Base-by-base conservation (phyloP, 2,888 invertebrate species). In the Sphinx pinastri region DNA sequence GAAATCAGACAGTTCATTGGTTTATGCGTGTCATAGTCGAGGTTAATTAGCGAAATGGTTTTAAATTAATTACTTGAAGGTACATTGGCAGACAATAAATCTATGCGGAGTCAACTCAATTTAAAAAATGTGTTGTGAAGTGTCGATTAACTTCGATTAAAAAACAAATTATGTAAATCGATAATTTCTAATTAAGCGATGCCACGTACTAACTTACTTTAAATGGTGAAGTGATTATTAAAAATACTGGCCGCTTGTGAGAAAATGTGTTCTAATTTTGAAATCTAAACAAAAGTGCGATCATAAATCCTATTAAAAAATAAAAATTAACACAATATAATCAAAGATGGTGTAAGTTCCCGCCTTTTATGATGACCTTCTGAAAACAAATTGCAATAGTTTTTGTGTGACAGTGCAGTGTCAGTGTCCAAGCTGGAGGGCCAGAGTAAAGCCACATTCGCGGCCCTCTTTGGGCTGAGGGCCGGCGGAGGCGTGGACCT, bases 401-500 rank as follows among this genome's bases (percentile, higher is more conserved):
- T 63, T 69, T 70, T 67, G 31, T 59, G 58, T 31, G 19, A 10
- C 19, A 60, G 54, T 74, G 73, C 72, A 77, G 77, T 82, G 81
- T 76, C 71, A 84, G 87, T 87, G 86, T 67, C 79, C 88, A 96
- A 95, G 93, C 95, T 96, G 96, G 95, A 95, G 95, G 92, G 93
- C 72, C 95, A 95, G 87, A 93, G 94, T 86, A 95, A 95, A 89
- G 95, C 96, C 82, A 95, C 95, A 83, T 94, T 95, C 85, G 96
- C 96, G 92, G 95, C 95, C 94, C 95, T 95, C 81, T 94, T 94
- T 75, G 94, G 95, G 90, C 94, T 95, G 85, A 94, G 95, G 94
- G 95, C 95, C 87, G 95, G 95, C 91, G 94, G 95, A 82, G 96
- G 96, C 79, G 97, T 98, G 96, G 98, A 98, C 94, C 96, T 98